These are phyloP conservation scores for Erebia ligea DNA, from an alignment of 2,888 invertebrate species.

Conservation along the genomic window DNA sequence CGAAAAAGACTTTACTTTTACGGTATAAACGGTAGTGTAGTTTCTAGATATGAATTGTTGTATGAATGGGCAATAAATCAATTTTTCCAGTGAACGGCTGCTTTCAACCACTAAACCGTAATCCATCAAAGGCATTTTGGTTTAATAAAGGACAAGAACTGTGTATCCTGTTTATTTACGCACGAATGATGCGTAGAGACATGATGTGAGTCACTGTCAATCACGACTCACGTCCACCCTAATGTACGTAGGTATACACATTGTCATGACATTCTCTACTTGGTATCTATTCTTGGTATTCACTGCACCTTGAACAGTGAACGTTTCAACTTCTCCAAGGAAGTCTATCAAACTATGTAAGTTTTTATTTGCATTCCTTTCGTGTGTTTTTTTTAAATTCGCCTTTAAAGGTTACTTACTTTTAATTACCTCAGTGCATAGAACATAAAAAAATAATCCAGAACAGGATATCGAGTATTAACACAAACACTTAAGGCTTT, in stretches of 20 bases:
- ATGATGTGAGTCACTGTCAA: slow-evolving; percentile 55
- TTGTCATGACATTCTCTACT: slow-evolving; percentile 35
- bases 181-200: slow-evolving; percentile 38
- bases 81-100: neutral
- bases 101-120: neutral
- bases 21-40: no score
- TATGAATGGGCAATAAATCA: neutral
- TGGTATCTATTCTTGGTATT: slow-evolving; percentile 12
- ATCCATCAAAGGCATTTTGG: neutral
- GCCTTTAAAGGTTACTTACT: slow-evolving; percentile 11
- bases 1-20: no score
- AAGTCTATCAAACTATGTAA: slow-evolving; percentile 29
- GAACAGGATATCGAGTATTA: slow-evolving; percentile 8
- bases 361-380: slow-evolving; percentile 27
- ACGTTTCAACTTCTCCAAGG: slow-evolving; percentile 33
- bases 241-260: slow-evolving; percentile 31
- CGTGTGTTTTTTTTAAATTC: neutral
- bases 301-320: slow-evolving; percentile 35
- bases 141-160: slow-evolving; percentile 8
- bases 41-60: neutral
- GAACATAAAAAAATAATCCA: neutral
- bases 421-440: neutral
- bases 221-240: slow-evolving; percentile 43
- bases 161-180: slow-evolving; percentile 41
- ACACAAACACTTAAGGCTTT: neutral